These are phyloP conservation scores for Limnothrissa miodon DNA, from an alignment of 2,113 vertebrate species.

Conservation along the genomic window DNA sequence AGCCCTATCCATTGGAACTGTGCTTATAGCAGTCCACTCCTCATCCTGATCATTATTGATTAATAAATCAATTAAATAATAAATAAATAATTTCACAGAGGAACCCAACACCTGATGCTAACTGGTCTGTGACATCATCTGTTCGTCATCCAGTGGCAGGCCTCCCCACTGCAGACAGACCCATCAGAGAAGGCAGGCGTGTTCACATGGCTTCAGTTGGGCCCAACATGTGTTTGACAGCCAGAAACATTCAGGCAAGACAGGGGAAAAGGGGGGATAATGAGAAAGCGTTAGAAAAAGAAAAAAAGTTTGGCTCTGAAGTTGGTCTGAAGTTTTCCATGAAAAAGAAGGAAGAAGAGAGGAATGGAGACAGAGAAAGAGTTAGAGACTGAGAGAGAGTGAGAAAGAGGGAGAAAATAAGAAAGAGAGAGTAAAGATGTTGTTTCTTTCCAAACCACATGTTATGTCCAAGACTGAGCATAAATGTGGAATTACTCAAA, in stretches of 20 bases:
- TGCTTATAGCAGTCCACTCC: background rate
- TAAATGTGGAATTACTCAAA: slow-evolving; percentile 42
- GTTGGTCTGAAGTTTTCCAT: slow-evolving; percentile 43
- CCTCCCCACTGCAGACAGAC: background rate
- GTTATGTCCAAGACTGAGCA: slow-evolving; percentile 41
- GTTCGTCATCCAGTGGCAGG: background rate
- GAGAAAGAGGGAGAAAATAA: background rate
- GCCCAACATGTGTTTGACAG: background rate
- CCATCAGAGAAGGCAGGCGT: background rate
- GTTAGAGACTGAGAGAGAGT: background rate
- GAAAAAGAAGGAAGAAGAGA: slow-evolving; percentile 29
- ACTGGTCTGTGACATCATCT: background rate
- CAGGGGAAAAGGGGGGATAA: slow-evolving; percentile 35
- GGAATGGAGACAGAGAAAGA: slow-evolving; percentile 30
- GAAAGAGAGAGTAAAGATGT: background rate
- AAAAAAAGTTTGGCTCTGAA: slow-evolving; percentile 51
- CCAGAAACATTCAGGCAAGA: slow-evolving; percentile 36
- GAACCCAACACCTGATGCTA: background rate
- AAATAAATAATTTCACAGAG: background rate
- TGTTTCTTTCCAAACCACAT: slow-evolving; percentile 41
- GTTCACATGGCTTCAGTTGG: slow-evolving; percentile 1
- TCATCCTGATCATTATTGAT: background rate
- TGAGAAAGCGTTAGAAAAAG: slow-evolving; percentile 27
- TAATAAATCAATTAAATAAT: background rate
- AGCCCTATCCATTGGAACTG: background rate